These are phyloP conservation scores for Entomobrya multifasciata DNA, from an alignment of 2,888 invertebrate species.

Conservation along the genomic window DNA sequence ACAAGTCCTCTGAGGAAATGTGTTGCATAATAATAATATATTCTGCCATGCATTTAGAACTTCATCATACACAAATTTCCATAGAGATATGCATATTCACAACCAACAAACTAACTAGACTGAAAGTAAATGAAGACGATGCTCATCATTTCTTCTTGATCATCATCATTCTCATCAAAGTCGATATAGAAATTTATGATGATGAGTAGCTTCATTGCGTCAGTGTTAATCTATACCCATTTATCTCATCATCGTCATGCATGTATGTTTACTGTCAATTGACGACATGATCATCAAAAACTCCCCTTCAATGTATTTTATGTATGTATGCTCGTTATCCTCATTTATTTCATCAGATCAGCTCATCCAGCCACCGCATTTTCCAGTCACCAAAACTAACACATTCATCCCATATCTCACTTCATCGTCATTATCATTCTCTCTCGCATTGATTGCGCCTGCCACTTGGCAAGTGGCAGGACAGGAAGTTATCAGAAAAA, in stretches of 20 bases:
- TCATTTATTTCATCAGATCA: not conserved
- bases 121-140: not conserved
- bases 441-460: not conserved
- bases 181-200: not conserved
- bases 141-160: not conserved
- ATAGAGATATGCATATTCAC: too few relatives aligned
- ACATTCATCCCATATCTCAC: slow-evolving; percentile 5
- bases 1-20: not conserved
- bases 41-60: not conserved
- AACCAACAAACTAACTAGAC: too few relatives aligned
- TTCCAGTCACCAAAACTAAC: slow-evolving; percentile 41
- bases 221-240: not conserved
- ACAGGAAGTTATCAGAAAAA: slow-evolving; percentile 4
- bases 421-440: too few relatives aligned
- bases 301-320: not conserved
- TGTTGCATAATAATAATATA: too few relatives aligned
- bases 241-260: not conserved
- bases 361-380: slow-evolving; percentile 1
- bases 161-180: not conserved
- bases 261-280: not conserved
- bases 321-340: not conserved
- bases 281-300: not conserved
- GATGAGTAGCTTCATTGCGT: not conserved
- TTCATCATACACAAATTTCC: too few relatives aligned
- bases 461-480: not conserved